Conservation (phyloP, 1,140 invertebrate genomes). For the Drosophila virilis region DNA sequence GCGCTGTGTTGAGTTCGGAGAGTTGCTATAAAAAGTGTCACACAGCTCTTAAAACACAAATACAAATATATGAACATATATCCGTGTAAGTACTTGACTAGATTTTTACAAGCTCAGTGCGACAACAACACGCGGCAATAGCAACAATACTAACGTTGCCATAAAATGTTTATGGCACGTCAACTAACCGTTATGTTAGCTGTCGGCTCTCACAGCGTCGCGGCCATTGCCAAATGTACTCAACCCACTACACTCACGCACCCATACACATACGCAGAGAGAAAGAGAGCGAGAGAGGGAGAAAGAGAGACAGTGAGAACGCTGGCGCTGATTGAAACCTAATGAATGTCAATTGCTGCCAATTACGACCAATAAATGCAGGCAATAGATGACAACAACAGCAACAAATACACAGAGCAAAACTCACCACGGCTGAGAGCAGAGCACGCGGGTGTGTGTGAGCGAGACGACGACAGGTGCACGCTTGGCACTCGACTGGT, state of each 20-base stretch:
- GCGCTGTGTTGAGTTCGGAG: constrained; percentile 29
- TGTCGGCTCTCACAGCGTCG: constrained; percentile 8
- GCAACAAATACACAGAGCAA: constrained; percentile 10
- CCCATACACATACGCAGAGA: not conserved
- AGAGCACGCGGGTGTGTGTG: constrained; percentile 36
- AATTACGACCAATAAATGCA: constrained; percentile 84
- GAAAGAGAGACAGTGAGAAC: constrained; percentile 11
- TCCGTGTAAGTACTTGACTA: no score
- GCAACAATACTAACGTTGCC: constrained; percentile 6
- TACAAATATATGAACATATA: no score
- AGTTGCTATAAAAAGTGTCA: constrained; percentile 53
- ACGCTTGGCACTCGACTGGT: constrained; percentile 52
- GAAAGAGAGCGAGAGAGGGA: not conserved
- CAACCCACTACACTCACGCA: constrained; percentile 33
- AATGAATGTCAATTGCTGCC: constrained; percentile 84
- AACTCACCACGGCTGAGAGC: constrained; percentile 56
- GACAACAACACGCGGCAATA: not conserved
- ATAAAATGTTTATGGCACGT: constrained; percentile 52
- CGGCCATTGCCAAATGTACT: constrained; percentile 39
- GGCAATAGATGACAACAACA: constrained; percentile 61
- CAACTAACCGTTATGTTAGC: constrained; percentile 31
- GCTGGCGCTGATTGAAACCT: constrained; percentile 71
- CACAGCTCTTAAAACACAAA: no score
- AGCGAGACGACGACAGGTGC: constrained; percentile 74
- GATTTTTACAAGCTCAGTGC: not conserved